Base-by-base conservation (phyloP, 2,888 invertebrate genomes). In the Drosophila yooni region DNA sequence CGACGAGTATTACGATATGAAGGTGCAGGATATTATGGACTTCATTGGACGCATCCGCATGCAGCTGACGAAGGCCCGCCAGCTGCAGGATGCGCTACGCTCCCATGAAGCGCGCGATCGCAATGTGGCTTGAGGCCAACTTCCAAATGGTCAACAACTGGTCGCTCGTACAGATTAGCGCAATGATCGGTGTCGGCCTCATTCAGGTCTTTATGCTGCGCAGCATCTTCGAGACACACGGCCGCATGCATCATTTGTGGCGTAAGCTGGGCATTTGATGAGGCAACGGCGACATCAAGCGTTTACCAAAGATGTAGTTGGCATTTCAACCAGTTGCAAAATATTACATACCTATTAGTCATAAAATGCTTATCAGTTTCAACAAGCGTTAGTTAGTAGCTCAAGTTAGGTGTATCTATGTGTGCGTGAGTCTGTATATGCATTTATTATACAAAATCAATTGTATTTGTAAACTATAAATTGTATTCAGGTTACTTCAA, bases 31-130 rank as follows among this genome's bases (percentile, higher is more conserved):
- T 83, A 95, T 95, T 80, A 94, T 96, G 91, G 95, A 95, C 77
- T 94, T 95, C 0, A 94, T 97, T 27, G 94, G 94, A 8, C 94
- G 94, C 58, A 95, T 97, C 15, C 94, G 94, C 1, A 94, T 94
- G 59, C 94, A 95, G 81, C 92, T 97, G 64, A 94, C 94, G 0
- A 94, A 95, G 60, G 95, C 95, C 0, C 93, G 95, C 18, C 94
- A 95, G 57, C 89, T 96, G 56, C 96, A 97, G 92, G 96, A 96
- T 88, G 87, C 95, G 69, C 94, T 97, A 70, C 95, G 96, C 60
- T 96, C 96, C 0, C 94, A 94, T 83, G 98, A 98, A 92, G 96
- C 97, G 0, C 93, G 97, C 34, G 98, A 98, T 92, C 94, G 98
- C 75, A 97, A 97, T 91, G 92, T 96, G 54, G 96, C 96, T 2